Evolutionary conservation across 2,888 invertebrate genomes (phyloP).

Genomic region (Cecidostiba fungosa): DNA sequence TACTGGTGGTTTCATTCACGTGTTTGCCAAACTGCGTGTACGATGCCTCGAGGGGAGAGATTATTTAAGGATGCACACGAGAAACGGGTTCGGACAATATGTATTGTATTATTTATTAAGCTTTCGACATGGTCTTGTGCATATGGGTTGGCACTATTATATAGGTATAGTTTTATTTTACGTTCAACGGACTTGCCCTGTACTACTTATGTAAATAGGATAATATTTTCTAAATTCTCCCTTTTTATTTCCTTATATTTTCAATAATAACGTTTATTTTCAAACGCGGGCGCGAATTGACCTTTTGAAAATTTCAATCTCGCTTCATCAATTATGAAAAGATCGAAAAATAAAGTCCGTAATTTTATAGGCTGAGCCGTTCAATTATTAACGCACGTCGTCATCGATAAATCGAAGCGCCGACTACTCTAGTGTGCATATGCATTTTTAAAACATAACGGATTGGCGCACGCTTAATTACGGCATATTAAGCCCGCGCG

Average conservation of each 20-base stretch:
- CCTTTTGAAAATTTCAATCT: not conserved
- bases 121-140: not conserved
- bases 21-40: not conserved
- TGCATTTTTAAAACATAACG: slow-evolving; percentile 34
- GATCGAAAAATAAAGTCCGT: not conserved
- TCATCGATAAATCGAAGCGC: not conserved
- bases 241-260: too few species aligned
- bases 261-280: not conserved
- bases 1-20: slow-evolving; percentile 72
- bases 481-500: not conserved
- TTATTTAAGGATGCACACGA: not conserved
- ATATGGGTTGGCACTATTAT: too few species aligned
- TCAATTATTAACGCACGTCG: not conserved
- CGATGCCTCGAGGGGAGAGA: not conserved
- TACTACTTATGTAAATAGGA: too few species aligned
- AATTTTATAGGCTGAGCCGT: not conserved
- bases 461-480: slow-evolving; percentile 19
- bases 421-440: not conserved
- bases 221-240: too few species aligned
- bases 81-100: not conserved
- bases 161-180: too few species aligned
- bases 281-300: not conserved
- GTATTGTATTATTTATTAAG: not conserved
- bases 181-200: too few species aligned
- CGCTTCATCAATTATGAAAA: not conserved